Percentiles rank a stretch among this genome's conserved stretches.
These are phyloP conservation scores for Rugalucina vietnamica DNA, from an alignment of 2,888 invertebrate species.

Conservation along the genomic window DNA sequence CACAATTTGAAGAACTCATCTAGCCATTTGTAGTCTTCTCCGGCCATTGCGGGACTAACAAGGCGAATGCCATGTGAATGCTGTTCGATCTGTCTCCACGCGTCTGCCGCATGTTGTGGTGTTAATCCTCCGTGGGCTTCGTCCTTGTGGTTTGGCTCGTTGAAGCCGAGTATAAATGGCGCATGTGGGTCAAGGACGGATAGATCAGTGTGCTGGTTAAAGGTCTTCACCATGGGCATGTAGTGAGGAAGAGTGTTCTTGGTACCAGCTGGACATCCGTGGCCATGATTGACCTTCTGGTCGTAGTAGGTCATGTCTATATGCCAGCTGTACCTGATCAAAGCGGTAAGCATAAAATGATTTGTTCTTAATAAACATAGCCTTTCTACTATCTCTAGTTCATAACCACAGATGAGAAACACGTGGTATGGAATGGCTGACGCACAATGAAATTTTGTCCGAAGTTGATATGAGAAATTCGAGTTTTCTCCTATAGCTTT, in stretches of 20 bases:
- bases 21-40: conserved; percentile 29
- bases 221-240: conserved; percentile 40
- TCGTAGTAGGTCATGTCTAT: not conserved
- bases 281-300: not conserved
- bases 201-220: too few species aligned
- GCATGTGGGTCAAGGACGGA: too few species aligned
- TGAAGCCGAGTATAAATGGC: conserved; percentile 41
- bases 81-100: conserved; percentile 32
- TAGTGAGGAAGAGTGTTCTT: conserved; percentile 9
- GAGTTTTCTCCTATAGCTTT: too few species aligned
- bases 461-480: too few species aligned
- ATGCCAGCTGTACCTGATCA: conserved; percentile 30
- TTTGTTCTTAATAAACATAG: too few species aligned
- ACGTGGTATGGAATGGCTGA: too few species aligned
- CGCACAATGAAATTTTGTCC: too few species aligned
- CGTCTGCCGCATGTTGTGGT: conserved; percentile 35
- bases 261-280: conserved; percentile 1
- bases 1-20: conserved; percentile 40
- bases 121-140: conserved; percentile 45
- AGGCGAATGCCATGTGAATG: conserved; percentile 27
- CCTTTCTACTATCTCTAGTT: too few species aligned
- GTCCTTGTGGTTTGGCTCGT: conserved; percentile 33
- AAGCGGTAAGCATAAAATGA: too few species aligned
- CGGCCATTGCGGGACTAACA: conserved; percentile 39
- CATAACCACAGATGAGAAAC: too few species aligned